These are phyloP conservation scores for Oscheius sp. DNA, from an alignment of 1,140 invertebrate genomes.

Conservation along the genomic window DNA sequence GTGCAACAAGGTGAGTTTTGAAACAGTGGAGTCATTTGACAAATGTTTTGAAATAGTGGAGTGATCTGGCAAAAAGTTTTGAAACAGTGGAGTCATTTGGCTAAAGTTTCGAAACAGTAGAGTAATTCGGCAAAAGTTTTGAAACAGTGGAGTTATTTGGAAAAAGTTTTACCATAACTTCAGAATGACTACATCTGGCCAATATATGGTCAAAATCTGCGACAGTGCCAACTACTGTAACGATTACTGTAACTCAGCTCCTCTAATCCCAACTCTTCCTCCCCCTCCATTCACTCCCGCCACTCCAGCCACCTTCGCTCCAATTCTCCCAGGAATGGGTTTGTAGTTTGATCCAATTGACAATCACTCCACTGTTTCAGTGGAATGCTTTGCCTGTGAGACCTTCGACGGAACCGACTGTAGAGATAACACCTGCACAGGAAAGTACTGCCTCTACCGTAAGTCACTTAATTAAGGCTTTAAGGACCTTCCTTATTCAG, in stretches of 20 bases:
- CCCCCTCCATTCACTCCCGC: no score
- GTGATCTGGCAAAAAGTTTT: no score
- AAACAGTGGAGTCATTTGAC: not conserved
- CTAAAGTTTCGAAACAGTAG: no score
- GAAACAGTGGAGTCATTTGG: no score
- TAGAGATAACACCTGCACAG: not conserved
- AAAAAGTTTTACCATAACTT: no score
- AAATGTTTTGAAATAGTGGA: no score
- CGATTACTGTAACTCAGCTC: not conserved
- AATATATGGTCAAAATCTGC: conserved; percentile 9
- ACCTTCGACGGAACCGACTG: not conserved
- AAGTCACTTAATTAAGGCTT: not conserved
- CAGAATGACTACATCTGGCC: not conserved
- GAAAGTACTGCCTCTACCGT: conserved; percentile 4
- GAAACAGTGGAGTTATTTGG: no score
- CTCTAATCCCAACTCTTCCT: not conserved
- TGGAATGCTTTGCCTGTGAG: not conserved
- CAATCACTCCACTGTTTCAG: not conserved
- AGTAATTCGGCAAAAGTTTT: no score
- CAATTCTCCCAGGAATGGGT: not conserved
- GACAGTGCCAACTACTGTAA: conserved; percentile 3
- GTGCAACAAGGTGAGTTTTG: not conserved
- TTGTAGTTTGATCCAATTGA: not conserved
- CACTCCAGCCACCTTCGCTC: not conserved
- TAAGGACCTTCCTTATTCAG: not conserved